These are phyloP conservation scores for Seira ritae DNA, from an alignment of 2,888 invertebrate species.

Conservation along the genomic window DNA sequence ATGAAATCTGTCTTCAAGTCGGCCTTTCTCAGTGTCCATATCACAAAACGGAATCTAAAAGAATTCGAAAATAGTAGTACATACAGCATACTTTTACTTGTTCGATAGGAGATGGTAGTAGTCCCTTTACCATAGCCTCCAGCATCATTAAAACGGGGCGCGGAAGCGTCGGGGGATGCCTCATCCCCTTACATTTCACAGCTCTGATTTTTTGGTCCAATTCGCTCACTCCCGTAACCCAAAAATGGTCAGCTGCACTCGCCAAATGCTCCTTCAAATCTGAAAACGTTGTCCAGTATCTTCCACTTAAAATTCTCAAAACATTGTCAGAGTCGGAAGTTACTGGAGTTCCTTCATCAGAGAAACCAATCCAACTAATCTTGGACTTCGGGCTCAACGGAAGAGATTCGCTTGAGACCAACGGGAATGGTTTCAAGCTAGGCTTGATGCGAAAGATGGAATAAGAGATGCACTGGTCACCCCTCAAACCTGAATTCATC, in stretches of 20 bases:
- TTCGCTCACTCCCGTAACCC: conserved; percentile 84
- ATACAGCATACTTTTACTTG: too few species aligned
- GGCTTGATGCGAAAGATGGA: conserved; percentile 63
- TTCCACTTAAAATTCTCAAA: conserved; percentile 83
- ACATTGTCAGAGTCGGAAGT: conserved; percentile 86
- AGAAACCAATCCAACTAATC: conserved; percentile 87
- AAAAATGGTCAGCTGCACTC: conserved; percentile 73
- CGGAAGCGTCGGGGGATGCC: conserved; percentile 91
- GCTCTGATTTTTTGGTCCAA: conserved; percentile 86
- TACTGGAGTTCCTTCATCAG: conserved; percentile 88
- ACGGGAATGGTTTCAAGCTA: conserved; percentile 77
- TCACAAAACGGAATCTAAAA: conserved; percentile 84
- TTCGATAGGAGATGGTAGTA: too few species aligned
- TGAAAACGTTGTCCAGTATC: conserved; percentile 88
- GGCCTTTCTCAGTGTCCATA: conserved; percentile 85
- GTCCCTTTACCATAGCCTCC: conserved; percentile 69
- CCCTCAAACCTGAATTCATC: conserved; percentile 74
- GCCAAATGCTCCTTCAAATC: conserved; percentile 85
- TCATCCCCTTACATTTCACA: conserved; percentile 91
- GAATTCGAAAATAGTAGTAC: neutral
- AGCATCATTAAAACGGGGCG: conserved; percentile 82
- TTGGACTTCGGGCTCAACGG: conserved; percentile 83
- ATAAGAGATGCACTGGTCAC: conserved; percentile 74
- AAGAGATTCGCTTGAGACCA: conserved; percentile 80
- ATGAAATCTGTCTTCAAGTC: conserved; percentile 81